A percentile compares a stretch with the other conserved stretches of the same genome.
Evolutionary conservation across 2,888 invertebrate species (phyloP).

Genomic region (Merodon equestris): DNA sequence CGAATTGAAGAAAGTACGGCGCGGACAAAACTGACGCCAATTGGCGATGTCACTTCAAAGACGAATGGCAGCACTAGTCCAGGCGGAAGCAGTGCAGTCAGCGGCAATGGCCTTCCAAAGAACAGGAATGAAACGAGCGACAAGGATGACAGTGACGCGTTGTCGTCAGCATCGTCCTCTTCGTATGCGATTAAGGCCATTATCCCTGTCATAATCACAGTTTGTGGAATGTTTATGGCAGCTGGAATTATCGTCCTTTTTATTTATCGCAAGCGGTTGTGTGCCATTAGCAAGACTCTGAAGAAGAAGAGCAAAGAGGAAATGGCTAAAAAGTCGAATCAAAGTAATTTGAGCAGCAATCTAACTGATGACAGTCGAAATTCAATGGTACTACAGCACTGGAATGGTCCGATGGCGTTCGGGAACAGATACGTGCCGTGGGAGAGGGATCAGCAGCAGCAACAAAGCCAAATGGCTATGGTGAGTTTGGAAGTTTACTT

Average conservation of each 20-base stretch:
- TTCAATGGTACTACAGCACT: slow-evolving; percentile 85
- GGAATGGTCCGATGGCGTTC: slow-evolving; percentile 89
- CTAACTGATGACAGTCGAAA: slow-evolving; percentile 77
- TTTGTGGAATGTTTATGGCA: slow-evolving; percentile 85
- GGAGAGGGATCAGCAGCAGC: slow-evolving; percentile 82
- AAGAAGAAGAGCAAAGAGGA: slow-evolving; percentile 83
- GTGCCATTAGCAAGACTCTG: slow-evolving; percentile 82
- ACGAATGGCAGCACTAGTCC: slow-evolving; percentile 56
- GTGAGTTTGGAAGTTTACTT: slow-evolving; percentile 74
- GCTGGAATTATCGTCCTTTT: slow-evolving; percentile 84
- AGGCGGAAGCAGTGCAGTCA: slow-evolving; percentile 20
- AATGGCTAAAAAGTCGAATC: slow-evolving; percentile 82
- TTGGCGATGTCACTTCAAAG: slow-evolving; percentile 63
- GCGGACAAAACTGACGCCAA: slow-evolving; percentile 75
- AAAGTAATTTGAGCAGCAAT: slow-evolving; percentile 76
- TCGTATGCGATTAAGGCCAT: slow-evolving; percentile 82
- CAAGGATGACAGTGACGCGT: slow-evolving; percentile 47
- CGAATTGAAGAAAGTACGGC: slow-evolving; percentile 64
- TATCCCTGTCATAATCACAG: slow-evolving; percentile 84
- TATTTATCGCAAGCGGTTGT: slow-evolving; percentile 85
- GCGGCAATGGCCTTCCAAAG: slow-evolving; percentile 33
- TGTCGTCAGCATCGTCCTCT: slow-evolving; percentile 78
- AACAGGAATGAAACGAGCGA: slow-evolving; percentile 23
- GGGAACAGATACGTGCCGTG: slow-evolving; percentile 92
- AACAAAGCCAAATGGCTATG: slow-evolving; percentile 65